Percentiles rank a stretch among this genome's conserved stretches.
Conservation (phyloP, 1,140 invertebrate species). For the Epicauta chinensis region DNA sequence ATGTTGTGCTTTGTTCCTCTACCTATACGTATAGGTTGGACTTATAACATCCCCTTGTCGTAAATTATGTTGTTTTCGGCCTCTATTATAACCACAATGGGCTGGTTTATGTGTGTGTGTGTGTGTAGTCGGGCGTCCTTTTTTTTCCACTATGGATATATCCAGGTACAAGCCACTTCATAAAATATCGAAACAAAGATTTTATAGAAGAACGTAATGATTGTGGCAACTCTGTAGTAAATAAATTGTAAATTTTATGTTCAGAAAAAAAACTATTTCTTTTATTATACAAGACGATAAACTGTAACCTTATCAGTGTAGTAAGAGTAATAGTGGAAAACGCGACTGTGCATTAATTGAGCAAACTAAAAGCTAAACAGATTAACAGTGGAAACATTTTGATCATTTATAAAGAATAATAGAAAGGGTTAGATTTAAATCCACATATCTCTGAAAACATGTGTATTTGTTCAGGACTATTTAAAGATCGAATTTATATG, state of each 20-base stretch:
- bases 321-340: too few relatives aligned
- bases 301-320: too few relatives aligned
- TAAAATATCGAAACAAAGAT: slow-evolving; percentile 15
- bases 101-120: slow-evolving; percentile 6
- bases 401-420: too few relatives aligned
- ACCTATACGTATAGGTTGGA: slow-evolving; percentile 38
- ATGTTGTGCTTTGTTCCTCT: too few relatives aligned
- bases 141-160: neutral
- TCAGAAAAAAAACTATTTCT: neutral
- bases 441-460: too few relatives aligned
- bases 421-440: too few relatives aligned
- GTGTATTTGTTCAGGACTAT: too few relatives aligned
- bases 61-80: slow-evolving; percentile 42
- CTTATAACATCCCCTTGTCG: slow-evolving; percentile 32
- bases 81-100: slow-evolving; percentile 24
- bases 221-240: slow-evolving; percentile 12
- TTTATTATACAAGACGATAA: too few relatives aligned
- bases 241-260: slow-evolving; percentile 12
- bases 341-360: too few relatives aligned
- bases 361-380: too few relatives aligned
- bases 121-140: neutral
- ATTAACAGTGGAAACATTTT: too few relatives aligned
- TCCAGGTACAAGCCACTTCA: slow-evolving; percentile 1
- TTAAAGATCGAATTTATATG: too few relatives aligned
- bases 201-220: slow-evolving; percentile 9